Conservation (phyloP, 2,888 invertebrate species). For the Tinea semifulvella region DNA sequence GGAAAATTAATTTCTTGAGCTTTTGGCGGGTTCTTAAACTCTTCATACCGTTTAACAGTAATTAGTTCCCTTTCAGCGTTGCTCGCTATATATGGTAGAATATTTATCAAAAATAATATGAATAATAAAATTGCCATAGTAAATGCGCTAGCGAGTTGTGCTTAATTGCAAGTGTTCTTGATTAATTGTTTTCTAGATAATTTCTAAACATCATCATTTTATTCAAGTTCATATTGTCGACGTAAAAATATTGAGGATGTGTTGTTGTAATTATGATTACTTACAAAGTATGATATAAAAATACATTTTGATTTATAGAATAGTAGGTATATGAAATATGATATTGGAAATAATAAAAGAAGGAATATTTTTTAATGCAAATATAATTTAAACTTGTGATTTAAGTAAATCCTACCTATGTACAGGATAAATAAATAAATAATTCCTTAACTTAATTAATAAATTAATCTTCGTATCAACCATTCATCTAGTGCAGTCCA, state of each 20-base stretch:
- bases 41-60: too few relatives aligned
- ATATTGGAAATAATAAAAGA: too few relatives aligned
- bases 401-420: too few relatives aligned
- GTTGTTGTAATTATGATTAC: too few relatives aligned
- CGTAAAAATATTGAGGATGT: too few relatives aligned
- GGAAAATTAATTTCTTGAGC: background rate
- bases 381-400: conserved; percentile 15
- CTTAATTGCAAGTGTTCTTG: conserved; percentile 13
- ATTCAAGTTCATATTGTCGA: too few relatives aligned
- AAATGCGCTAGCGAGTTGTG: background rate
- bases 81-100: background rate
- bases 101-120: background rate
- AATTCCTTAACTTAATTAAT: background rate
- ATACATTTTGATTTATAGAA: too few relatives aligned
- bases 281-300: too few relatives aligned
- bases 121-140: background rate
- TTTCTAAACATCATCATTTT: conserved; percentile 22
- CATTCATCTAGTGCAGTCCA: background rate
- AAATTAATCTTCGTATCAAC: background rate
- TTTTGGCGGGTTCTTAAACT: background rate
- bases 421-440: conserved; percentile 7
- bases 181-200: conserved; percentile 20
- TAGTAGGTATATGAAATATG: too few relatives aligned
- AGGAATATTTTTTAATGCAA: too few relatives aligned
- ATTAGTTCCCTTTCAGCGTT: too few relatives aligned